phyloP scores from a whole-genome alignment of 2,888 invertebrate genomes.

The Barypeithes pellucidus region DNA sequence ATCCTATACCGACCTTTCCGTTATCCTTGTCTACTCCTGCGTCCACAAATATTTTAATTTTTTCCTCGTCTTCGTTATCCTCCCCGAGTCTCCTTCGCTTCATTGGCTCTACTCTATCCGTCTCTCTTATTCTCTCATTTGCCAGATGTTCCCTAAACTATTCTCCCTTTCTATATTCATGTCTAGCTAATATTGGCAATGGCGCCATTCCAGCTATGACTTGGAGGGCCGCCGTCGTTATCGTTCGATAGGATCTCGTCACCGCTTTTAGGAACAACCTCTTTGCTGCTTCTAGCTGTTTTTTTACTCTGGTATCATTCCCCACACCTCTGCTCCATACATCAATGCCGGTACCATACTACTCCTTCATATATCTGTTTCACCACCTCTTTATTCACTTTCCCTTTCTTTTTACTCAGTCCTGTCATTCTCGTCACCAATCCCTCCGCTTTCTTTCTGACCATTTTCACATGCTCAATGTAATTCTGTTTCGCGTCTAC shows the following conservation, averaged over 20 bases:
- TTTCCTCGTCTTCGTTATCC: too few species aligned
- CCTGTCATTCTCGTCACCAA: background rate
- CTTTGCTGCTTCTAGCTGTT: conserved; percentile 49
- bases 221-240: conserved; percentile 38
- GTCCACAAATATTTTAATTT: too few species aligned
- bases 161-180: background rate
- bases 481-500: conserved; percentile 34
- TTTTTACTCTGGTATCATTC: conserved; percentile 46
- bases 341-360: conserved; percentile 31
- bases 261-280: conserved; percentile 51
- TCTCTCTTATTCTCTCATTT: too few species aligned
- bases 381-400: conserved; percentile 7
- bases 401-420: background rate
- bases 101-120: too few species aligned
- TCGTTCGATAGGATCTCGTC: conserved; percentile 53
- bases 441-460: conserved; percentile 1
- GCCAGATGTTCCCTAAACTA: conserved; percentile 2
- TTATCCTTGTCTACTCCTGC: too few species aligned
- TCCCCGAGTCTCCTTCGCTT: too few species aligned
- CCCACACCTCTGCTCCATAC: conserved; percentile 57
- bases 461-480: conserved; percentile 23
- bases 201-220: conserved; percentile 47
- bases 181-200: conserved; percentile 20
- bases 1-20: too few species aligned
- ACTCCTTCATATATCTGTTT: conserved; percentile 33